phyloP scores from a whole-genome alignment of 1,140 invertebrate genomes.

The Caenorhabditis brenneri region DNA sequence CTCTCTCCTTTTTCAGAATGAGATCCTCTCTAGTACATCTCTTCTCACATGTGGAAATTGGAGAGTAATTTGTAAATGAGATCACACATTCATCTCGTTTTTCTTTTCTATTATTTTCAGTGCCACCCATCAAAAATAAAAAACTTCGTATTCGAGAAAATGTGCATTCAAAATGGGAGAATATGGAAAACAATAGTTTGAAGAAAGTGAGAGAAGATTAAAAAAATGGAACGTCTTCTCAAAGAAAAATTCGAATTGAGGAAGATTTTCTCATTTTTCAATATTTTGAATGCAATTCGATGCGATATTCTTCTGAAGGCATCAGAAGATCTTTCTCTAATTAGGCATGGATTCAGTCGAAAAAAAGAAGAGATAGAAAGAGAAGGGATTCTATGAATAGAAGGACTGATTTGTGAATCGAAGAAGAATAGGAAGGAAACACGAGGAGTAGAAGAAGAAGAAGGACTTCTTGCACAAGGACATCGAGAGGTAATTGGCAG shows the following conservation, averaged over 20 bases:
- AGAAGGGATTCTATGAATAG: constrained; percentile 21
- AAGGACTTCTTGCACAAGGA: not conserved
- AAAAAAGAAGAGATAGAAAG: not conserved
- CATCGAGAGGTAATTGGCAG: constrained; percentile 4
- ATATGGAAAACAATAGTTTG: not conserved
- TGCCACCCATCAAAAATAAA: not conserved
- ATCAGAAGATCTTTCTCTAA: not conserved
- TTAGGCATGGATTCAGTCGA: constrained; percentile 20
- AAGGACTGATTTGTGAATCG: constrained; percentile 13
- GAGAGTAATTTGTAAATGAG: constrained; percentile 30
- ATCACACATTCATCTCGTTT: not conserved
- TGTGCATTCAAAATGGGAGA: no score
- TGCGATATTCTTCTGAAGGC: not conserved
- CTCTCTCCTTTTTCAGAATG: not conserved
- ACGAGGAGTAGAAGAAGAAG: not conserved
- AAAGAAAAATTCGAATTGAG: no score
- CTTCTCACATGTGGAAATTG: not conserved
- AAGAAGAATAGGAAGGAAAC: not conserved
- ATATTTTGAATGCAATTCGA: constrained; percentile 10
- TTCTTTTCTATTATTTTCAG: not conserved
- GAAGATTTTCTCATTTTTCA: not conserved
- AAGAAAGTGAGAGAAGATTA: no score
- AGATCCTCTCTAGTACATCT: not conserved
- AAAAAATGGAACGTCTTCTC: not conserved
- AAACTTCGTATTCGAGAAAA: no score